Evolutionary conservation across 2,113 vertebrate genomes (phyloP), one percentile per base, ranked within the genome.

Genomic region (Carlito syrichta): DNA sequence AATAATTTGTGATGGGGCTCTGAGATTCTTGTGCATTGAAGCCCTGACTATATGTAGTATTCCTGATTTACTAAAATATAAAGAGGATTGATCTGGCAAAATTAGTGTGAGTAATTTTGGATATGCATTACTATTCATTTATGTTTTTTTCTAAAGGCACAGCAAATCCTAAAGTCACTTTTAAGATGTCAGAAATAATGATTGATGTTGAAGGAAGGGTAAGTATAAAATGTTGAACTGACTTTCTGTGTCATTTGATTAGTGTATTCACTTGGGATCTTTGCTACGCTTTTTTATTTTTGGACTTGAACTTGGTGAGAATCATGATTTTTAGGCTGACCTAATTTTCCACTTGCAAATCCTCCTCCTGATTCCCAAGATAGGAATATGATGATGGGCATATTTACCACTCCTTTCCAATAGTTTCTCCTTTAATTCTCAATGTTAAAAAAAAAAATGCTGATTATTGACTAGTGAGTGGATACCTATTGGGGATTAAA

Each of bases 101-200:
- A 79, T 87, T 60, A 40, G 12, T 74, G 79, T 93, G 63, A 82
- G 16, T 95, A 25, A 77, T 85, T 90, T 79, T 94, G 17, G 14
- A 58, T 60, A 43, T 93, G 14, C 13, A 58, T 90, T 69, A 91
- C 84, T 97, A 7, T 82, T 97, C 30, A 91, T 92, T 90, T 97
- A 81, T 97, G n/a, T 98, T 54, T 93, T 58, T 98, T 98, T 96
- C 94, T 96, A 93, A 93, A 99, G 99, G 99, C 89, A 99, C 99
- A 77, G 98, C 99, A 97, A 99, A 99, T 97, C 99, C 99, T 96
- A 99, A 99, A 98, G 98, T 99, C 97, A 99, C 99, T 97, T 99
- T 99, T 98, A 99, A 99, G 98, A 98, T 99, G 83, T 99, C 99
- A 20, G 99, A 99, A 98, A 98, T 99, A 96, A 98, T 96, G 35